Conservation (phyloP, 2,888 invertebrate genomes). For the Melieria omissa region DNA sequence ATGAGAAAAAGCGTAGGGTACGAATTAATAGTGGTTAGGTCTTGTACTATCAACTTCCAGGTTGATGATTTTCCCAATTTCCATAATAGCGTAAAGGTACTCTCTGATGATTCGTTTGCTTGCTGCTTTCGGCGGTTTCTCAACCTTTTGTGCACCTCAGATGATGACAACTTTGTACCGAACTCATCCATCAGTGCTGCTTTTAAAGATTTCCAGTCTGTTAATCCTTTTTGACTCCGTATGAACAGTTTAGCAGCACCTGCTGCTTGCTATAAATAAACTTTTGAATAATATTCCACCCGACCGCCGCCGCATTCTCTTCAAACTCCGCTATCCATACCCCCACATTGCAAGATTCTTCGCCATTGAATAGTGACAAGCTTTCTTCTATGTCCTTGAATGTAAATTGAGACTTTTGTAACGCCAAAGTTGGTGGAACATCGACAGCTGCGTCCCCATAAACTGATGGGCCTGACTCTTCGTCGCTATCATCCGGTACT, state of each 20-base stretch:
- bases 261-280: conserved; percentile 31
- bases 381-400: conserved; percentile 28
- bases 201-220: conserved; percentile 30
- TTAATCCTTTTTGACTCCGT: conserved; percentile 21
- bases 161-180: conserved; percentile 24
- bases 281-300: conserved; percentile 27
- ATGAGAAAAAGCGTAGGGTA: too few relatives aligned
- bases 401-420: conserved; percentile 13
- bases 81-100: conserved; percentile 38
- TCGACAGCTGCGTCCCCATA: not conserved
- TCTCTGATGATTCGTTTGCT: conserved; percentile 20
- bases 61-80: conserved; percentile 33
- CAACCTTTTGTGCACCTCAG: conserved; percentile 28
- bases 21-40: too few relatives aligned
- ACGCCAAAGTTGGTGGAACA: not conserved
- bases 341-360: conserved; percentile 27
- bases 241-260: conserved; percentile 35
- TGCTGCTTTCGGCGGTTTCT: conserved; percentile 30
- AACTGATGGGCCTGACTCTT: not conserved
- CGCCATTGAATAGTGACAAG: conserved; percentile 21
- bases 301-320: conserved; percentile 26
- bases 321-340: conserved; percentile 32
- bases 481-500: not conserved
- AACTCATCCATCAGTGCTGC: conserved; percentile 28
- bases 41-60: conserved; percentile 34